Evolutionary conservation across 37 sponge, comb jelly and placozoan species (phyloP).

Genomic region (Ianthella basta): DNA sequence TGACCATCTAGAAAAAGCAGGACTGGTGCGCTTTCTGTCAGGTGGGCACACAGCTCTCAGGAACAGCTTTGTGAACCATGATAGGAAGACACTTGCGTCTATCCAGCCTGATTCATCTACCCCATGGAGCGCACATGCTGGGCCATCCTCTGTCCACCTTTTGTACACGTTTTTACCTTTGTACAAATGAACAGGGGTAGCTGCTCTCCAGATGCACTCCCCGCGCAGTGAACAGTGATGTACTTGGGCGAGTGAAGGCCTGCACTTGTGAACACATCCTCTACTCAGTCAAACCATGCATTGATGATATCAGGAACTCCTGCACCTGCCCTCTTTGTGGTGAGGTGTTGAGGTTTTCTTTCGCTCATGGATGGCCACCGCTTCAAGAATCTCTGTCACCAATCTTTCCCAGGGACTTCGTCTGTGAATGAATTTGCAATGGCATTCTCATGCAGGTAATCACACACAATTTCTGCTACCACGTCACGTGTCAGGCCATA

Average conservation of each 20-base stretch:
- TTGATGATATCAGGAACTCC: background rate
- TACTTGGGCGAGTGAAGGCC: background rate
- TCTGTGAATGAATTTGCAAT: background rate
- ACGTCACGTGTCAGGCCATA: background rate
- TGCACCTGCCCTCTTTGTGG: background rate
- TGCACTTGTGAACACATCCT: background rate
- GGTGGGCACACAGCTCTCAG: constrained; percentile 30
- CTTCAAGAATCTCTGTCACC: constrained; percentile 31
- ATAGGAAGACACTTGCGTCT: constrained; percentile 21
- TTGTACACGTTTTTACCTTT: constrained; percentile 32
- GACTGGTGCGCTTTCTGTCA: constrained; percentile 16
- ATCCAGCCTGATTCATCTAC: constrained; percentile 30
- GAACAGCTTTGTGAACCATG: constrained; percentile 26
- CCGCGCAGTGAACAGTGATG: constrained; percentile 38
- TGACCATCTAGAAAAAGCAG: constrained; percentile 36
- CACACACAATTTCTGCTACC: background rate
- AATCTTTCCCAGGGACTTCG: background rate
- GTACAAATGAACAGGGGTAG: constrained; percentile 37
- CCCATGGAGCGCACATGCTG: constrained; percentile 15
- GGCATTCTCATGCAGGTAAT: background rate
- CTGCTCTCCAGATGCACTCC: constrained; percentile 18
- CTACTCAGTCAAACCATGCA: background rate
- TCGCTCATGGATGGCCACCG: constrained; percentile 30
- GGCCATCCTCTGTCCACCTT: constrained; percentile 25
- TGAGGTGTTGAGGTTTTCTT: constrained; percentile 30